Base-by-base conservation (phyloP, 35 echinoderm and acorn worm species). In the Patiria miniata region DNA sequence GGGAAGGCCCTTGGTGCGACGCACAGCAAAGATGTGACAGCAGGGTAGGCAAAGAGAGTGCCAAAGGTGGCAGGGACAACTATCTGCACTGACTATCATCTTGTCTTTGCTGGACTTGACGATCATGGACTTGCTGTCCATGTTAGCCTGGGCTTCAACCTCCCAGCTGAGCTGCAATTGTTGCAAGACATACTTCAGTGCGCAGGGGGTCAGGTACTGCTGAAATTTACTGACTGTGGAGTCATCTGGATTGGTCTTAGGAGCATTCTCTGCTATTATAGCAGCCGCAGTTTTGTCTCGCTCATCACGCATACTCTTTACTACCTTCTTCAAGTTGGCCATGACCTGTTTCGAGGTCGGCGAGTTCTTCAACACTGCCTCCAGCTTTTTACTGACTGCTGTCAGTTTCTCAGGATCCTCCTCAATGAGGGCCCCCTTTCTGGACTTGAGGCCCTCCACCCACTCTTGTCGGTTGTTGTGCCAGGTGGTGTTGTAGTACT, bases 11-110 rank as follows among this genome's bases (percentile, higher is more conserved):
- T 73, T 73, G 34, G 34, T 32, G 65, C 65, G 65, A 28, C 65
- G 65, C 19, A 73, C 29, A 34, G 65, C 65, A 23, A 73, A 73
- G 21, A 73, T 73, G 26, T 73, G 65, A 73, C 65, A 14, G 65
- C 65, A 73, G 34, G 65, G 65, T 23, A 73, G 65, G 15, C 34
- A 73, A 0, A 73, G 65, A 30, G 26, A 73, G 7, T 30, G 10
- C 7, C 23, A 73, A 34, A 73, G 26, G 26, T 30, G 65, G 65
- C 65, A 73, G 3, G 65, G 65, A 73, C 65, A 73, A 23, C 26
- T 14, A 9, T 73, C 34, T 23, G 29, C 65, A 1, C 1, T 73
- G 21, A 73, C 65, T 7, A 14, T 34, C 0, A 32, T 14, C 19
- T 10, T 73, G 14, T 73, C 26, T 14, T 73, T 3, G 26, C 34